Base-by-base conservation (phyloP, 2,888 invertebrate species). In the Brassicogethes aeneus region DNA sequence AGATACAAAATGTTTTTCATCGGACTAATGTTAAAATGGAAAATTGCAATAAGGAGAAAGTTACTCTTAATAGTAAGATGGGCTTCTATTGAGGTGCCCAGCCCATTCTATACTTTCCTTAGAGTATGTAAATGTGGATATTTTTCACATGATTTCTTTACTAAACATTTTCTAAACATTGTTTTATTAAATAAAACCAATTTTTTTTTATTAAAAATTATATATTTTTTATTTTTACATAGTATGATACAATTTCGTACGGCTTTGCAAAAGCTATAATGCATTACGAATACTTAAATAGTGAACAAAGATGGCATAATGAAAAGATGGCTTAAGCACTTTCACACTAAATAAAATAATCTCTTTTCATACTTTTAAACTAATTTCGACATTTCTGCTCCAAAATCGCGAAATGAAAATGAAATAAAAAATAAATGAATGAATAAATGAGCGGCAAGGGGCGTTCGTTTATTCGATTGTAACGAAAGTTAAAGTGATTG, bases 251-350 rank as follows among this genome's bases (percentile, higher is more conserved):
- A 60, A 55, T 57, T 56, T 58, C 53, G 57, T 57, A 54, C 52
- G 58, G 58, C 57, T 47, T 56, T 56, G 60, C 59, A 52, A 51
- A 59, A 59, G 59, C 57, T 51, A 53, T 52, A 55, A 57, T 56
- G 59, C 55, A 46, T 49, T 49, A 50, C 52, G 53, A 55, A 54
- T 51, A 57, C 52, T 60, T 55, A 62, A 60, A 61, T 59, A 62
- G 60, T 57, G 55, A 60, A 62, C 51, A 58, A 59, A 54, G 60
- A 63, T 61, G 60, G 59, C 59, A 54, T 53, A 61, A 62, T 63
- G 63, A 64, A 61, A 59, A 62, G 52, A 64, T 59, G 60, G 63
- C 62, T 52, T 53, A 65, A 66, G 65, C 65, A 62, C 63, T 60
- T 64, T 62, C 65, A 66, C 65, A 64, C 65, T 59, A 60, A 60